phyloP scores from a whole-genome alignment of 2,888 invertebrate genomes.

The Rhaphigaster nebulosa region DNA sequence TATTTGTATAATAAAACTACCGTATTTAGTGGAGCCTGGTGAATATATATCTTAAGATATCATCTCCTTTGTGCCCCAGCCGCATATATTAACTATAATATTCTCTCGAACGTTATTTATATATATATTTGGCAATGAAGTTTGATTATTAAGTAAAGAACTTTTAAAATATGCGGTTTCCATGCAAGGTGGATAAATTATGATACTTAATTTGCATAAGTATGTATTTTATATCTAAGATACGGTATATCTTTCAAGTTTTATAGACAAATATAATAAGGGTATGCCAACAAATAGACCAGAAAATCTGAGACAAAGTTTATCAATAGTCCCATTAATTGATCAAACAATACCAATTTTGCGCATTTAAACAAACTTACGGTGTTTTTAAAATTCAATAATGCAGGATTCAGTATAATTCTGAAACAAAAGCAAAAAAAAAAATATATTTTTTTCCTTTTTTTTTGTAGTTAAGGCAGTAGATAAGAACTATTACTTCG shows the following conservation, averaged over 20 bases:
- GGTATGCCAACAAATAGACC: too few relatives aligned
- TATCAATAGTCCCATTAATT: too few relatives aligned
- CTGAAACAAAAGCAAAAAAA: too few relatives aligned
- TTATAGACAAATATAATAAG: too few relatives aligned
- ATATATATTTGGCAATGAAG: neutral
- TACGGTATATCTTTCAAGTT: neutral
- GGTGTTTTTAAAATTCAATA: too few relatives aligned
- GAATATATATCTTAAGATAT: neutral
- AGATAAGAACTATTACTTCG: neutral
- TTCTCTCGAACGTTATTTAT: neutral
- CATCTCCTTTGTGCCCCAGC: neutral
- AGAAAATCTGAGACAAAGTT: too few relatives aligned
- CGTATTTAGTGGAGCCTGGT: slow-evolving; percentile 5
- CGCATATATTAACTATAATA: neutral
- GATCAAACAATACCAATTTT: too few relatives aligned
- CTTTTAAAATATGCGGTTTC: neutral
- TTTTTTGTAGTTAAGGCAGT: too few relatives aligned
- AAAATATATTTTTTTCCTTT: too few relatives aligned
- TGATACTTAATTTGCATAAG: neutral
- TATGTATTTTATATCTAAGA: neutral
- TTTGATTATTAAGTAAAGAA: neutral
- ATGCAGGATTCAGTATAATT: too few relatives aligned
- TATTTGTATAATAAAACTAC: slow-evolving; percentile 18
- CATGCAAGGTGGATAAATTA: neutral
- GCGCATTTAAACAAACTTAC: too few relatives aligned